Conservation (phyloP, 2,797 vertebrate species). For the Pogonophryne albipinna region DNA sequence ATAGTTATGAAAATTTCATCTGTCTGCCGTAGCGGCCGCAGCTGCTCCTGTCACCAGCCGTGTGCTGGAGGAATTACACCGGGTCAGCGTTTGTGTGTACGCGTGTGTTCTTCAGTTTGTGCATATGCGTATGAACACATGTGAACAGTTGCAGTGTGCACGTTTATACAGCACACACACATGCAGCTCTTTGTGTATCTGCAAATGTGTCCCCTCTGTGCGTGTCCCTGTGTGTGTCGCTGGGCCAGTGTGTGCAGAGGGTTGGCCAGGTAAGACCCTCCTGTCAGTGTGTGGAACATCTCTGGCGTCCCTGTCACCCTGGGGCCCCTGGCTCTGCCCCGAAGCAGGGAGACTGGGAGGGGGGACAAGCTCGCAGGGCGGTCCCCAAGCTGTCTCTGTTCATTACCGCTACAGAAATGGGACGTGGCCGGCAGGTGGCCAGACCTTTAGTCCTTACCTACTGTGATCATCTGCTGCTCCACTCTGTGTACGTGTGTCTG, state of each 20-base stretch:
- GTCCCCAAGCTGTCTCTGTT: slow-evolving; percentile 97
- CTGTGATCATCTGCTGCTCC: slow-evolving; percentile 90
- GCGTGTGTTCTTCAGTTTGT: slow-evolving; percentile 40
- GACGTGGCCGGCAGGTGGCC: slow-evolving; percentile 92
- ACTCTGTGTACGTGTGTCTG: slow-evolving; percentile 46
- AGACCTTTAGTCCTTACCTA: slow-evolving; percentile 91
- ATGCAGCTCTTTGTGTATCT: slow-evolving; percentile 44
- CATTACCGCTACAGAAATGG: slow-evolving; percentile 93
- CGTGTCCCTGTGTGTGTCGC: slow-evolving; percentile 43
- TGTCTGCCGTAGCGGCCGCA: slow-evolving; percentile 97
- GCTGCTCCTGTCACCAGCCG: slow-evolving; percentile 97
- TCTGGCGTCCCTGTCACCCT: slow-evolving; percentile 91
- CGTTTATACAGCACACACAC: slow-evolving; percentile 21
- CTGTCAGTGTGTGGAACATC: slow-evolving; percentile 92
- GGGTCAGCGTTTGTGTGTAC: slow-evolving; percentile 79
- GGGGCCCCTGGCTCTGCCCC: slow-evolving; percentile 85
- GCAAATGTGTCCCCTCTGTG: slow-evolving; percentile 30
- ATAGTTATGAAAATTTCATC: slow-evolving; percentile 99
- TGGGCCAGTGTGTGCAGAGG: slow-evolving; percentile 70
- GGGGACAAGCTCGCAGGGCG: slow-evolving; percentile 85
- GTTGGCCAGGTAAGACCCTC: slow-evolving; percentile 87
- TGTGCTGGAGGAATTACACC: slow-evolving; percentile 91
- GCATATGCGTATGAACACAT: slow-evolving; percentile 48
- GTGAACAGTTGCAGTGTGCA: slow-evolving; percentile 46
- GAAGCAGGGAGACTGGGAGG: slow-evolving; percentile 80